Evolutionary conservation across 2,797 vertebrate species (phyloP).

Genomic region (Craterocephalus amniculus): DNA sequence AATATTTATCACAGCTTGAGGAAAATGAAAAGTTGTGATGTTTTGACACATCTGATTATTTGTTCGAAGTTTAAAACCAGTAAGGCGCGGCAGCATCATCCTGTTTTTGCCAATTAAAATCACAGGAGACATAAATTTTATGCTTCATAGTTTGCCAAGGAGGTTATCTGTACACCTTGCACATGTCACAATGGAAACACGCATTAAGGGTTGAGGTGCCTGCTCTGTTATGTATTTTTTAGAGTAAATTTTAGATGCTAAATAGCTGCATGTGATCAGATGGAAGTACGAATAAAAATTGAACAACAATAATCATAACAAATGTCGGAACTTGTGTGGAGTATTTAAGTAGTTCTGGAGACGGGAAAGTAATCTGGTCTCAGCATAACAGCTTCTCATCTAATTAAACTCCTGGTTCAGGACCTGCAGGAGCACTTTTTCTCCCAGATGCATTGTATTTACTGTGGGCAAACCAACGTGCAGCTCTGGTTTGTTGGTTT

Average conservation of each 20-base stretch:
- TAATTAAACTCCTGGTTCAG: no score
- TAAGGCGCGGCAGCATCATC: background rate
- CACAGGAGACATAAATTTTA: background rate
- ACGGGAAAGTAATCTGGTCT: background rate
- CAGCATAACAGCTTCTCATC: no score
- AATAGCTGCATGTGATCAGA: background rate
- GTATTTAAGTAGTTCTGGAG: background rate
- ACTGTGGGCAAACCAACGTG: no score
- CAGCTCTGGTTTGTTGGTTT: no score
- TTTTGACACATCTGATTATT: background rate
- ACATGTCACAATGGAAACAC: no score
- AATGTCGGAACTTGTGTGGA: background rate
- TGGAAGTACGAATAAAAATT: no score
- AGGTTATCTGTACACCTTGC: background rate
- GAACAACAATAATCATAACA: background rate
- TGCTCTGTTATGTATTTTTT: background rate
- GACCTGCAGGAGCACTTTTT: no score
- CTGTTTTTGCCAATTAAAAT: background rate
- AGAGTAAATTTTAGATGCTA: background rate
- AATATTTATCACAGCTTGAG: background rate
- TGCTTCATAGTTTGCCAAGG: no score
- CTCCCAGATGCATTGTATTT: no score
- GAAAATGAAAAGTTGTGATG: background rate
- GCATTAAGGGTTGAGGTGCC: background rate
- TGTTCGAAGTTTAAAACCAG: background rate